Evolutionary conservation across 1,140 invertebrate genomes (phyloP).

Genomic region (Varroa destructor): DNA sequence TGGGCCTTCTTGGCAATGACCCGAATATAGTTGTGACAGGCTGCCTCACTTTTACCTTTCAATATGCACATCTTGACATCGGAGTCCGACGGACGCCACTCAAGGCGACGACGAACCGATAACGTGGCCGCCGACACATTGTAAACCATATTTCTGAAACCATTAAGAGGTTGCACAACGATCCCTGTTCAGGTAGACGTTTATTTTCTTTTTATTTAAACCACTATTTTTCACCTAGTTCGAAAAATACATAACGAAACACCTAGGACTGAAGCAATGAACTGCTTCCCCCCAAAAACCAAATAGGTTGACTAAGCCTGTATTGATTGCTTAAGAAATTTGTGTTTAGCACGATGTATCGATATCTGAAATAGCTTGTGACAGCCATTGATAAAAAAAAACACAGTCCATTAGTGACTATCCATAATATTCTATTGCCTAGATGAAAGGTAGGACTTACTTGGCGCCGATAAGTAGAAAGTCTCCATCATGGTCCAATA

Average conservation of each 20-base stretch:
- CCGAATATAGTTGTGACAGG: slow-evolving; percentile 90
- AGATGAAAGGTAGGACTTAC: slow-evolving; percentile 47
- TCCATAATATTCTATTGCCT: no score
- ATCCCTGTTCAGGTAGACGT: background rate
- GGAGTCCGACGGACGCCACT: slow-evolving; percentile 66
- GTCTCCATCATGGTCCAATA: slow-evolving; percentile 70
- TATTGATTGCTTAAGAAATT: no score
- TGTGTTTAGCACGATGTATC: no score
- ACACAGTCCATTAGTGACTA: no score
- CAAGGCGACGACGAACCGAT: slow-evolving; percentile 42
- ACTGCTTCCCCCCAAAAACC: no score
- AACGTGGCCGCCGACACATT: slow-evolving; percentile 11
- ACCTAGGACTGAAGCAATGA: no score
- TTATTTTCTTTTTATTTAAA: background rate
- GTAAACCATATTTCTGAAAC: slow-evolving; percentile 41
- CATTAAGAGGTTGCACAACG: slow-evolving; percentile 33
- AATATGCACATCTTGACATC: slow-evolving; percentile 68
- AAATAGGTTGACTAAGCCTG: no score
- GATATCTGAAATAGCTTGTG: no score
- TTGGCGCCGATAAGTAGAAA: slow-evolving; percentile 78
- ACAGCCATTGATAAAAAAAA: no score
- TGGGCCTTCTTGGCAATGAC: slow-evolving; percentile 57
- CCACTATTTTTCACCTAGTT: no score
- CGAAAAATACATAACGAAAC: no score
- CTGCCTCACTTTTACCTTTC: slow-evolving; percentile 65